A percentile compares a stretch with the other conserved stretches of the same genome.
phyloP scores from a whole-genome alignment of 2,113 vertebrate genomes.

The Ia io region DNA sequence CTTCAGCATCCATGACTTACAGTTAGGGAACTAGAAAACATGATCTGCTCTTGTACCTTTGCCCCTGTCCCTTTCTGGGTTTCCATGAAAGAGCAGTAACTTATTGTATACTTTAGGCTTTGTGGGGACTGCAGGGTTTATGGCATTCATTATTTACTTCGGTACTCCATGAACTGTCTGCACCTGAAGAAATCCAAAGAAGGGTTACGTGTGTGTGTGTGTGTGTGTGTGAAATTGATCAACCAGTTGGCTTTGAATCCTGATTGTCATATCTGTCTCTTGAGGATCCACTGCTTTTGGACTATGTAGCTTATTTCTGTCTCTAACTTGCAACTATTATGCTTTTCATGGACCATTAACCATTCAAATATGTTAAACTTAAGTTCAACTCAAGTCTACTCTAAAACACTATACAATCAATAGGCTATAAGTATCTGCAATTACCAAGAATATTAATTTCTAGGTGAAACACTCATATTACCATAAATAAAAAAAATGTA shows the following conservation, averaged over 20 bases:
- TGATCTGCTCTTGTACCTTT: neutral
- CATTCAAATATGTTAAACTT: constrained; percentile 2
- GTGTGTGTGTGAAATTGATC: neutral
- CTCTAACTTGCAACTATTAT: neutral
- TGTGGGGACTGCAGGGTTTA: neutral
- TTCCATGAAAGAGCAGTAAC: neutral
- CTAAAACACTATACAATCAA: neutral
- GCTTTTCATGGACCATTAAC: neutral
- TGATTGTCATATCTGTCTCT: neutral
- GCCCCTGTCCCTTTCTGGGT: neutral
- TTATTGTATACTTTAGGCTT: neutral
- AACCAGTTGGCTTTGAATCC: neutral
- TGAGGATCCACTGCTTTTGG: neutral
- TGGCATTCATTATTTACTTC: neutral
- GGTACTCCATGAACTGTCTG: neutral
- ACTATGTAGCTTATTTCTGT: neutral
- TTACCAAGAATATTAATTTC: constrained; percentile 17
- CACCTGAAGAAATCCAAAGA: neutral
- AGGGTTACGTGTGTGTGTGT: neutral
- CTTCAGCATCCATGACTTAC: neutral
- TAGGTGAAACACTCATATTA: neutral
- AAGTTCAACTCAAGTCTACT: constrained; percentile 14
- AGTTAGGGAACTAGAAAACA: neutral
- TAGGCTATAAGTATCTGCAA: neutral
- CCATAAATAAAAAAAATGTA: neutral